Evolutionary conservation across 2,113 vertebrate species (phyloP).

Genomic region (Mesembrinibis cayennensis): DNA sequence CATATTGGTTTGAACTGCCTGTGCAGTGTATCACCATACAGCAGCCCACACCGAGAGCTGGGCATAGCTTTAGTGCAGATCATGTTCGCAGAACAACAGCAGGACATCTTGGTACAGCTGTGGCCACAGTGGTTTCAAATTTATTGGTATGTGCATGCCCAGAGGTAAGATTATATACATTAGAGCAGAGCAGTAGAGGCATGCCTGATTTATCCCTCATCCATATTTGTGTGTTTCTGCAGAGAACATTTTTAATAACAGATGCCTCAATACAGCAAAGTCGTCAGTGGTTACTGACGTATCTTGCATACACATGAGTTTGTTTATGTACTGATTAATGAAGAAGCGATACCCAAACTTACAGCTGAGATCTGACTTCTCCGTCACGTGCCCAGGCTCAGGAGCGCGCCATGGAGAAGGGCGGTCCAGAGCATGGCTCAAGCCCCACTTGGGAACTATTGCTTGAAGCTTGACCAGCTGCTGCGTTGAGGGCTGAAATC

Average conservation of each 20-base stretch:
- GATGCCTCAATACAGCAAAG: background rate
- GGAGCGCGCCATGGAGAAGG: background rate
- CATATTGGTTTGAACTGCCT: background rate
- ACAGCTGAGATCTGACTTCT: background rate
- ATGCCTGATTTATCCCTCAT: background rate
- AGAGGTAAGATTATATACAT: background rate
- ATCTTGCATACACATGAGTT: background rate
- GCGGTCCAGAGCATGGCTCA: too few relatives aligned
- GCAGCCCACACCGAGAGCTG: background rate
- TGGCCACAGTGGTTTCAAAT: background rate
- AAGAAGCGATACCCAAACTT: background rate
- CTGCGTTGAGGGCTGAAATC: background rate
- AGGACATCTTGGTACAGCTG: background rate
- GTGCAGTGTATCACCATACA: too few relatives aligned
- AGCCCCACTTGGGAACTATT: background rate
- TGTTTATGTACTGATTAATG: background rate
- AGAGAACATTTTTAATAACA: background rate
- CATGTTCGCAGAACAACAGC: rapidly evolving
- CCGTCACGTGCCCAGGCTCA: rapidly evolving
- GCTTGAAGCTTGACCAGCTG: background rate
- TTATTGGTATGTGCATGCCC: background rate
- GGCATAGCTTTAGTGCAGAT: background rate
- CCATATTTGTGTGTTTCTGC: background rate
- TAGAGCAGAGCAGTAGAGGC: background rate
- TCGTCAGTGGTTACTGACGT: background rate